Percentiles rank a stretch among this genome's conserved stretches.
These are phyloP conservation scores for Eupithecia insigniata DNA, from an alignment of 2,888 invertebrate genomes.

Conservation along the genomic window DNA sequence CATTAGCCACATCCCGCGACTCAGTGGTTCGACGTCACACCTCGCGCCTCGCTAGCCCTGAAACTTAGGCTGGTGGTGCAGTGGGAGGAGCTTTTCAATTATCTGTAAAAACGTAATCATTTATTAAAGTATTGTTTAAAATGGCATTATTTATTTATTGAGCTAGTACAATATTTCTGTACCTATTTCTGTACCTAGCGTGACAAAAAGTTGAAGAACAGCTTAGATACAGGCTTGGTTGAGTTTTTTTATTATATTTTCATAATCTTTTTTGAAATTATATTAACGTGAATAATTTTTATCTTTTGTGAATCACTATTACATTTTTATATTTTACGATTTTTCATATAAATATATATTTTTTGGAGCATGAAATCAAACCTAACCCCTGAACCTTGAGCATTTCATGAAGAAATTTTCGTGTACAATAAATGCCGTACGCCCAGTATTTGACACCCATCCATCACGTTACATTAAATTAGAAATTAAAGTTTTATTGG, in stretches of 20 bases:
- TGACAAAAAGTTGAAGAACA: not conserved
- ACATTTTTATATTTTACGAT: not conserved
- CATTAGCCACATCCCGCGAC: constrained; percentile 45
- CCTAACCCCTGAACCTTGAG: not conserved
- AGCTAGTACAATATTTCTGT: too few species aligned
- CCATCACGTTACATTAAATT: not conserved
- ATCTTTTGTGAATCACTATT: not conserved
- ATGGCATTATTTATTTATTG: too few species aligned
- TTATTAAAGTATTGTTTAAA: too few species aligned
- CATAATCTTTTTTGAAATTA: not conserved
- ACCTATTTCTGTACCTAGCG: too few species aligned
- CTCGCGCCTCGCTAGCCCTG: constrained; percentile 39
- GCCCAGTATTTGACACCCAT: not conserved
- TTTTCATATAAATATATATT: not conserved
- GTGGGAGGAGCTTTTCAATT: constrained; percentile 19
- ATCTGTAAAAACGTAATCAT: not conserved
- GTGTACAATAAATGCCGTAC: not conserved
- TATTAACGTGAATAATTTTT: too few species aligned
- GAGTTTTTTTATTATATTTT: not conserved
- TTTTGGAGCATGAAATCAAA: not conserved
- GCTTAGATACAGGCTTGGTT: not conserved
- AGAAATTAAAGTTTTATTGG: not conserved
- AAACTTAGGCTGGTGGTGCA: constrained; percentile 21
- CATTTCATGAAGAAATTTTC: not conserved
- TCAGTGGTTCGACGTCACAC: constrained; percentile 43